These are phyloP conservation scores for Danio jaintianensis DNA, from an alignment of 2,797 vertebrate species.

Conservation along the genomic window DNA sequence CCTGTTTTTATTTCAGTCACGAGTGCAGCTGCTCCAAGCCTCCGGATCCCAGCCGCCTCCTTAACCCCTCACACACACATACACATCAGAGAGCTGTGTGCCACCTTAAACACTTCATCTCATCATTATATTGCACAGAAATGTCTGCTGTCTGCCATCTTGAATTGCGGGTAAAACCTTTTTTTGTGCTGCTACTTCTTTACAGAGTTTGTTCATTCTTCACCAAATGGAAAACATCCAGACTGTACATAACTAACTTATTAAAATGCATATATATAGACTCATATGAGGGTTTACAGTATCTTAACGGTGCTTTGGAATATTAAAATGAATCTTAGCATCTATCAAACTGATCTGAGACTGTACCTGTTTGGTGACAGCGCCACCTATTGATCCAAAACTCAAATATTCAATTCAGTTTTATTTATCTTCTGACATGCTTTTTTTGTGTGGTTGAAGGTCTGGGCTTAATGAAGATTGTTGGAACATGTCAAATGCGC, in stretches of 20 bases:
- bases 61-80: constrained; percentile 62
- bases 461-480: neutral
- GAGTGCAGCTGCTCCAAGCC: constrained; percentile 86
- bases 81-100: neutral
- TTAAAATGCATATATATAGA: neutral
- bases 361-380: constrained; percentile 15
- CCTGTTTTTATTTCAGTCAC: constrained; percentile 92
- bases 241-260: neutral
- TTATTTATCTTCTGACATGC: neutral
- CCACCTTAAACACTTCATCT: constrained; percentile 23
- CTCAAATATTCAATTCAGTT: neutral
- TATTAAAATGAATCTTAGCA: neutral
- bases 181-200: neutral
- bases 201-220: constrained; percentile 3
- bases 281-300: neutral
- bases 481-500: neutral
- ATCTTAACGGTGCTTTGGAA: neutral
- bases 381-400: constrained; percentile 5
- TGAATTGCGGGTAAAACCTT: neutral
- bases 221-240: neutral
- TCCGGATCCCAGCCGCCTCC: constrained; percentile 58
- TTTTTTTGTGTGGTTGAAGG: neutral
- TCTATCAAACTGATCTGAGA: neutral
- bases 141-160: constrained; percentile 9
- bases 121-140: constrained; percentile 11